A percentile compares a stretch with the other conserved stretches of the same genome.
phyloP scores from a whole-genome alignment of 2,888 invertebrate species.

The Amiota minor region DNA sequence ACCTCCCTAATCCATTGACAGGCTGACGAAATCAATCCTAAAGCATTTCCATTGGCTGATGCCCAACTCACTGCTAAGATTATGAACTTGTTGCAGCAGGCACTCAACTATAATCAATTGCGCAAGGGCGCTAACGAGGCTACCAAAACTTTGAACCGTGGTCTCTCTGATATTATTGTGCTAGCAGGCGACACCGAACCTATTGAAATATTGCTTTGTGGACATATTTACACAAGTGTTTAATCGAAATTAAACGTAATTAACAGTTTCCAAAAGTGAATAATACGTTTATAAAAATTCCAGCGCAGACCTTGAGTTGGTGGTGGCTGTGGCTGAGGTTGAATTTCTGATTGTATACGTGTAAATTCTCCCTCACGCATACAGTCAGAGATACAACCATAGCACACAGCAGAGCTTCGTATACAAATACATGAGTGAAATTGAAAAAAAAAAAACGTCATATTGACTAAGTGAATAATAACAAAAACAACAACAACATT shows the following conservation, averaged over 20 bases:
- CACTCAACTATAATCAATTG: slow-evolving; percentile 95
- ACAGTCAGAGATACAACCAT: slow-evolving; percentile 22
- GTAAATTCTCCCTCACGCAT: no score
- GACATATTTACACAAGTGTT: no score
- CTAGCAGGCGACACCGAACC: slow-evolving; percentile 99
- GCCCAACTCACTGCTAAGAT: slow-evolving; percentile 93
- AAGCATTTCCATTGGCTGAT: slow-evolving; percentile 98
- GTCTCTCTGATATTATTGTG: slow-evolving; percentile 96
- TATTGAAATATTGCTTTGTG: slow-evolving; percentile 89
- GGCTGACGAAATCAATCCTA: slow-evolving; percentile 92
- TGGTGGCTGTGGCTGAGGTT: slow-evolving; percentile 21
- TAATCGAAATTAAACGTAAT: not conserved
- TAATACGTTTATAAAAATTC: slow-evolving; percentile 48
- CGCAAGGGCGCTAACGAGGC: slow-evolving; percentile 99
- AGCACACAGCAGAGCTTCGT: slow-evolving; percentile 28
- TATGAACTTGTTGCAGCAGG: slow-evolving; percentile 95
- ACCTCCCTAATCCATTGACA: slow-evolving; percentile 69
- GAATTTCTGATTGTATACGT: no score
- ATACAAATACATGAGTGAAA: slow-evolving; percentile 41
- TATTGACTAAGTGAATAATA: slow-evolving; percentile 18
- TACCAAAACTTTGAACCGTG: slow-evolving; percentile 96
- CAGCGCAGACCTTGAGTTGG: slow-evolving; percentile 62
- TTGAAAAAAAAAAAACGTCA: slow-evolving; percentile 46
- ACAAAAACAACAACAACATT: slow-evolving; percentile 35
- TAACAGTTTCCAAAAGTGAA: not conserved